Base-by-base conservation (phyloP, 2,797 vertebrate genomes). In the Gouania willdenowi region DNA sequence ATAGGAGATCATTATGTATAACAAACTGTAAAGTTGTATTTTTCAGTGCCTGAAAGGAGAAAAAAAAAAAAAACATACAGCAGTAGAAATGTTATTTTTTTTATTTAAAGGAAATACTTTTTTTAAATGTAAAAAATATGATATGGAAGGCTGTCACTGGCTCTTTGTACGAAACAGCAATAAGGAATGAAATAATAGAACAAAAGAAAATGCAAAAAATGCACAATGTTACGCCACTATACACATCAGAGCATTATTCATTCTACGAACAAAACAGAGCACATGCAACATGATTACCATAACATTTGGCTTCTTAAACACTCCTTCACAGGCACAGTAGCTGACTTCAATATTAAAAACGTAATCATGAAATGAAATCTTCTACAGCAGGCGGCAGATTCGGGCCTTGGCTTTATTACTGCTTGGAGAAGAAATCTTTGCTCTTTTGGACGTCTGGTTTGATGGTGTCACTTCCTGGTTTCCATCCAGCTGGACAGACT, bases 401-500 rank as follows among this genome's bases (percentile, higher is more conserved):
- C 21, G 27, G 19, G 63, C 62, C n/a, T 8, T 47, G 26, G 32
- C 3, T 41, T 90, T 87, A 91, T 67, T 91, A 87, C 75, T 98
- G 93, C 82, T 99, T 98, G 78, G 94, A 88, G 56, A 99, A 98
- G 83, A 91, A 99, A 40, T 97, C 94, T 91, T 93, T 98, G 74
- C 97, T 98, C 63, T 94, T 90, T 74, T 94, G 75, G 69, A 98
- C 81, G 26, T 98, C 94, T 8, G 97, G 97, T 73, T 97, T 99
- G 91, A 99, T 99, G 38, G 95, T 96, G 79, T 99, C 95, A 64
- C 87, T 93, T 77, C 96, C 96, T 70, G 96, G 96, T 83, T 97
- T 94, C 95, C 96, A 98, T 60, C 95, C 96, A 6, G 95, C 96
- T 22, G 97, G 96, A 82, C 97, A 99, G 77, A 99, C 95, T 99